These are phyloP conservation scores for Rhodophaea formosa DNA, from an alignment of 2,888 invertebrate species.

Conservation along the genomic window DNA sequence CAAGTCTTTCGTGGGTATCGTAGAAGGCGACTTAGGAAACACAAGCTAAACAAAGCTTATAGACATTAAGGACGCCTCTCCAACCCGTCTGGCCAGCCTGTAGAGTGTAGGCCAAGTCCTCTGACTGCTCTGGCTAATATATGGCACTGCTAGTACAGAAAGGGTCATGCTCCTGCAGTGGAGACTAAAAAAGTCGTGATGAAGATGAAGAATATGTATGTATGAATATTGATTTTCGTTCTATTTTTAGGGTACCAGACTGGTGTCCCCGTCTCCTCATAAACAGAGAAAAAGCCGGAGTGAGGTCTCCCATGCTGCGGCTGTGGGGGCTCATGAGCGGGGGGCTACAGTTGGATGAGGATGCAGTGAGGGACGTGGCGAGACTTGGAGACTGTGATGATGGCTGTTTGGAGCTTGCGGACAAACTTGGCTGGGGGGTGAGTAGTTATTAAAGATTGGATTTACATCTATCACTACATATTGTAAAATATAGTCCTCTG, in stretches of 20 bases:
- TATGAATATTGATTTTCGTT: not conserved
- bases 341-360: conserved; percentile 85
- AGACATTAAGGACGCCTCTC: too few species aligned
- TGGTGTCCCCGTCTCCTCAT: conserved; percentile 91
- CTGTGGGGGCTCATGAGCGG: conserved; percentile 67
- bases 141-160: too few species aligned
- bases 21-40: too few species aligned
- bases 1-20: too few species aligned
- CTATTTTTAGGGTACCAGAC: conserved; percentile 71
- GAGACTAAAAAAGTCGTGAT: too few species aligned
- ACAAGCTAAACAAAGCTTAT: too few species aligned
- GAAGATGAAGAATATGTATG: too few species aligned
- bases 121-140: too few species aligned
- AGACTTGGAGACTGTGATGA: conserved; percentile 92
- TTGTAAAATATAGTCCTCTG: too few species aligned
- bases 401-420: conserved; percentile 87
- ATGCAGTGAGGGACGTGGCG: conserved; percentile 88
- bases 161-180: too few species aligned
- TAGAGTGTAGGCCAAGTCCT: too few species aligned
- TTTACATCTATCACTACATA: not conserved
- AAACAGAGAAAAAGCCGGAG: conserved; percentile 88
- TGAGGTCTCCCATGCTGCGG: conserved; percentile 55
- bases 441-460: conserved; percentile 53
- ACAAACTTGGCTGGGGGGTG: conserved; percentile 90
- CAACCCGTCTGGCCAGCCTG: too few species aligned